Base-by-base conservation (phyloP, 2,888 invertebrate genomes). In the Abscondita cerata region DNA sequence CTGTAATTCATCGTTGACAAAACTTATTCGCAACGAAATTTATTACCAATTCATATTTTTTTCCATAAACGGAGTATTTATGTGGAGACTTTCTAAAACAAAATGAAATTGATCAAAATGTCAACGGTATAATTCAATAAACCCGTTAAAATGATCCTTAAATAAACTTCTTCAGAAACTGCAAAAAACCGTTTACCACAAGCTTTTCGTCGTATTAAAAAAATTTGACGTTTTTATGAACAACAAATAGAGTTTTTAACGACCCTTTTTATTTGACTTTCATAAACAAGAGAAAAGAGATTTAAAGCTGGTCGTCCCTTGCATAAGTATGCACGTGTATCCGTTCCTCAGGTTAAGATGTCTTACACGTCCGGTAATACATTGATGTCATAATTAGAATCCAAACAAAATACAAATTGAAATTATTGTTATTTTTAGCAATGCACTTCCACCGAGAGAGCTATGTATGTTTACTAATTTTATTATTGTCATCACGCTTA, bases 191-290 rank as follows among this genome's bases (percentile, higher is more conserved):
- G 25, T 6, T 6, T 25, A 25, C 25, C 25, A 25, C 25, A 25
- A 25, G 6, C 4, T 25, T 25, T 25, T 6, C 25, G 25, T 25
- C 11, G 16, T 9, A 18, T 12, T 25, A 9, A n/a, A 20, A 44
- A 52, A 20, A 38, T 59, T 36, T 53, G 53, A 60, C 55, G 36
- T 48, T 59, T 59, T 59, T 53, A 59, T 48, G 54, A 54, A 15
- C 50, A 46, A 60, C 60, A 55, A 60, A 60, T 60, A 50, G 55
- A 38, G 47, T 52, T 52, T 52, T 61, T 55, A 46, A 51, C 60
- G 36, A 56, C 18, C 25, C 51, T 56, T 61, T 60, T 61, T 56
- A 47, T 51, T 52, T 25, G 15, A 40, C 20, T 44, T 51, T 34
- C 46, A 47, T 56, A 55, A 56, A 61, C 52, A 52, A 33, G 20